A percentile compares a stretch with the other conserved stretches of the same genome.
Evolutionary conservation across 2,113 vertebrate genomes (phyloP).

Genomic region (Fukomys damarensis): DNA sequence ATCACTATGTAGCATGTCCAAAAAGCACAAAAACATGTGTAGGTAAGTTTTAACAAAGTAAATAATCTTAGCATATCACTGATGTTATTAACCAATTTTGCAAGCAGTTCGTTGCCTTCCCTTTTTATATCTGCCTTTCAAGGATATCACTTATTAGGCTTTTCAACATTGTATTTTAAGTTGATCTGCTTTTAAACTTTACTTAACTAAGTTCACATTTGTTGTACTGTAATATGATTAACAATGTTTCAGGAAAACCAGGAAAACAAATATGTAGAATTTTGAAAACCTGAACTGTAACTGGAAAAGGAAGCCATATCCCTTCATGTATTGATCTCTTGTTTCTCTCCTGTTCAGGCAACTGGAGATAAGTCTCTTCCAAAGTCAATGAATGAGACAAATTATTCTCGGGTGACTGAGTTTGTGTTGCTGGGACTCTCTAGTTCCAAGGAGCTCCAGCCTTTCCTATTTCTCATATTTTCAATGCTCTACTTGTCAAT

Average conservation of each 20-base stretch:
- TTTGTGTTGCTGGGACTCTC: conserved; percentile 77
- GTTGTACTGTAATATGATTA: not conserved
- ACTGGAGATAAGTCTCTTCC: not conserved
- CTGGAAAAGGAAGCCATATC: not conserved
- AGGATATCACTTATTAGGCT: not conserved
- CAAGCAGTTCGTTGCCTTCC: accelerated
- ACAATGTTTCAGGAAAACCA: not conserved
- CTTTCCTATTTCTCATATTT: conserved; percentile 70
- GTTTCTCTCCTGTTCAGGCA: not conserved
- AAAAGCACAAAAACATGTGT: not conserved
- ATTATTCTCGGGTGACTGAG: conserved; percentile 43
- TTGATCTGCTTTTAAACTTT: not conserved
- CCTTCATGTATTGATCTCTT: not conserved
- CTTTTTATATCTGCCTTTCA: accelerated
- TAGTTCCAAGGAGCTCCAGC: conserved; percentile 59
- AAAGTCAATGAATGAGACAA: conserved; percentile 70
- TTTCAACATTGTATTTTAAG: not conserved
- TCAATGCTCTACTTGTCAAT: conserved; percentile 68
- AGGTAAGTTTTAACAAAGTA: not conserved
- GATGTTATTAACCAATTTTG: not conserved
- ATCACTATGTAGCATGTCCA: not conserved
- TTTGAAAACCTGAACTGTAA: not conserved
- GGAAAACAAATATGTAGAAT: not conserved
- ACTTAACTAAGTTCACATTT: not conserved
- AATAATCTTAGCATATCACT: not conserved